phyloP scores from a whole-genome alignment of 2,888 invertebrate genomes.

The Erebia ligea region DNA sequence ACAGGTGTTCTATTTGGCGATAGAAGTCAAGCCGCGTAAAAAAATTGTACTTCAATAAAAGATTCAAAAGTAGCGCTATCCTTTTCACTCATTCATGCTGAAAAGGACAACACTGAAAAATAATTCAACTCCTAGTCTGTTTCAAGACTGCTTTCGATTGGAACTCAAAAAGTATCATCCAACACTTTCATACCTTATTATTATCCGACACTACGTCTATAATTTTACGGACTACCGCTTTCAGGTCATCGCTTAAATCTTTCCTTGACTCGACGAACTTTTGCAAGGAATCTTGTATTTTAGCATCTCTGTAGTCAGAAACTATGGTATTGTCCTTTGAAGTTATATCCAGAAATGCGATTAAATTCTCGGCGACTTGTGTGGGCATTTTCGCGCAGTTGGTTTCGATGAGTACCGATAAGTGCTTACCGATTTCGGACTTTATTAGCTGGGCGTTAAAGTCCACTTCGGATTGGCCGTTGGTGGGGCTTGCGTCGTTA shows the following conservation, averaged over 20 bases:
- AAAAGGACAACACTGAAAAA: not conserved
- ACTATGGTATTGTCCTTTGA: slow-evolving; percentile 63
- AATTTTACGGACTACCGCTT: slow-evolving; percentile 53
- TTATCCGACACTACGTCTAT: slow-evolving; percentile 51
- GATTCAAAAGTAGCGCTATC: not conserved
- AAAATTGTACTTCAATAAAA: too few relatives aligned
- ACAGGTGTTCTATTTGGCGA: too few relatives aligned
- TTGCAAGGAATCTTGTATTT: slow-evolving; percentile 61
- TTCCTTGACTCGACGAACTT: slow-evolving; percentile 63
- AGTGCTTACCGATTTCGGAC: slow-evolving; percentile 79
- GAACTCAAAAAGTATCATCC: not conserved
- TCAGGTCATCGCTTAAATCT: slow-evolving; percentile 62
- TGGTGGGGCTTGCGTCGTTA: slow-evolving; percentile 43
- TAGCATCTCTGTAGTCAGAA: slow-evolving; percentile 63
- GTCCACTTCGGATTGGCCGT: slow-evolving; percentile 55
- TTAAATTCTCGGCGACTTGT: slow-evolving; percentile 77
- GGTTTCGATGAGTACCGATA: slow-evolving; percentile 75
- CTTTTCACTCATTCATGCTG: not conserved
- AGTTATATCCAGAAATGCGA: slow-evolving; percentile 75
- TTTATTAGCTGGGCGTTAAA: slow-evolving; percentile 68
- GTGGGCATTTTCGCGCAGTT: slow-evolving; percentile 75
- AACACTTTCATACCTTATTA: slow-evolving; percentile 6
- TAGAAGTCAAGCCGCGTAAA: too few relatives aligned
- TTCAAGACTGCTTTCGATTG: not conserved
- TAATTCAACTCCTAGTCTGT: not conserved